phyloP scores from a whole-genome alignment of 2,888 invertebrate species.

The Mythimna impura region DNA sequence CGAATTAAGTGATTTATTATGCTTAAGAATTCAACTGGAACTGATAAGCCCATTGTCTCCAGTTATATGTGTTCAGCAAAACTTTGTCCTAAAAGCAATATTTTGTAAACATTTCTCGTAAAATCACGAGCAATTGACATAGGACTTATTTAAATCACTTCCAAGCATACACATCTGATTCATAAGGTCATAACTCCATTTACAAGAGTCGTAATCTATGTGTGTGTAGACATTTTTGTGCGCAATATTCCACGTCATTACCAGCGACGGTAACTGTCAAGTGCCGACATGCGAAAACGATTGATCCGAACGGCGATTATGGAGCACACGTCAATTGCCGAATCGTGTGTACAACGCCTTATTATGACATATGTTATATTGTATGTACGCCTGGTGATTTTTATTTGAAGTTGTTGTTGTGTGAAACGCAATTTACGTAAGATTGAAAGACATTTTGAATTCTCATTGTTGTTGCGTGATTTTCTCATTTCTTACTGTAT shows the following conservation, averaged over 20 bases:
- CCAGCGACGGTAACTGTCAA: constrained; percentile 40
- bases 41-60: constrained; percentile 28
- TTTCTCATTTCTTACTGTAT: too few relatives aligned
- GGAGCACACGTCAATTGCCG: constrained; percentile 38
- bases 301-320: constrained; percentile 49
- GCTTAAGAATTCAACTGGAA: constrained; percentile 37
- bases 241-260: constrained; percentile 52
- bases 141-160: constrained; percentile 19
- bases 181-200: constrained; percentile 15
- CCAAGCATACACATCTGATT: not conserved
- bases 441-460: not conserved
- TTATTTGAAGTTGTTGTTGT: not conserved
- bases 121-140: not conserved
- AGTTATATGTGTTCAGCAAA: not conserved
- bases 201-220: constrained; percentile 23
- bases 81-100: not conserved
- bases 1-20: constrained; percentile 51
- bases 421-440: not conserved
- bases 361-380: not conserved
- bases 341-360: not conserved
- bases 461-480: too few relatives aligned
- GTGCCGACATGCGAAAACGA: constrained; percentile 40
- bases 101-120: not conserved
- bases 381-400: not conserved
- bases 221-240: constrained; percentile 21